Evolutionary conservation across 2,888 invertebrate species (phyloP).

Genomic region (Drosophila subsilvestris): DNA sequence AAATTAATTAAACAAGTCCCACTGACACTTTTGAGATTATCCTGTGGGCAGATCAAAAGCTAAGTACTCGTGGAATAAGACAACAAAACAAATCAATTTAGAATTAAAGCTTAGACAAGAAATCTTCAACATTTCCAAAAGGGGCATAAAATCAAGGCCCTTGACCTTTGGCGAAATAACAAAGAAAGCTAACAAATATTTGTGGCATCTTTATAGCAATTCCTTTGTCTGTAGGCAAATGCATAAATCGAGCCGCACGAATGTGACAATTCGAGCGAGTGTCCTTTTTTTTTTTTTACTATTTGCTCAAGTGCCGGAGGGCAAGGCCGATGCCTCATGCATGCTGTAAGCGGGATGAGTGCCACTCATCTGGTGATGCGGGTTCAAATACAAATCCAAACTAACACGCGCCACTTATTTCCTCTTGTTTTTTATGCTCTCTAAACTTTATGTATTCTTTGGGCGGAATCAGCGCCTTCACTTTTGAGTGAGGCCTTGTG

Average conservation of each 20-base stretch:
- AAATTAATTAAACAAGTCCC: conserved; percentile 46
- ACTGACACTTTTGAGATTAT: conserved; percentile 15
- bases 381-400: conserved; percentile 34
- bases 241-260: conserved; percentile 39
- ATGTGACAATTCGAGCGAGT: conserved; percentile 56
- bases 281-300: conserved; percentile 54
- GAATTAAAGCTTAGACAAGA: neutral
- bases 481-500: conserved; percentile 31
- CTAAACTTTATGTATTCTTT: conserved; percentile 27
- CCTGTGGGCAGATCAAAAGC: neutral
- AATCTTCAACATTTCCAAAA: neutral
- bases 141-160: neutral
- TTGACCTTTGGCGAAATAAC: conserved; percentile 21
- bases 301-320: conserved; percentile 31
- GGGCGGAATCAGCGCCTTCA: conserved; percentile 40
- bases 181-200: conserved; percentile 12
- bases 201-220: conserved; percentile 19
- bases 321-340: conserved; percentile 17
- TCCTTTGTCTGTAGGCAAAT: conserved; percentile 18
- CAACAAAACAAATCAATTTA: neutral
- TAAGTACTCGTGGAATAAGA: neutral
- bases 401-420: conserved; percentile 16
- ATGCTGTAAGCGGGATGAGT: conserved; percentile 14
- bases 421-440: conserved; percentile 40
- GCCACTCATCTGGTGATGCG: conserved; percentile 41